Conservation (phyloP, 2,797 vertebrate species). For the Leptodactylus fallax region DNA sequence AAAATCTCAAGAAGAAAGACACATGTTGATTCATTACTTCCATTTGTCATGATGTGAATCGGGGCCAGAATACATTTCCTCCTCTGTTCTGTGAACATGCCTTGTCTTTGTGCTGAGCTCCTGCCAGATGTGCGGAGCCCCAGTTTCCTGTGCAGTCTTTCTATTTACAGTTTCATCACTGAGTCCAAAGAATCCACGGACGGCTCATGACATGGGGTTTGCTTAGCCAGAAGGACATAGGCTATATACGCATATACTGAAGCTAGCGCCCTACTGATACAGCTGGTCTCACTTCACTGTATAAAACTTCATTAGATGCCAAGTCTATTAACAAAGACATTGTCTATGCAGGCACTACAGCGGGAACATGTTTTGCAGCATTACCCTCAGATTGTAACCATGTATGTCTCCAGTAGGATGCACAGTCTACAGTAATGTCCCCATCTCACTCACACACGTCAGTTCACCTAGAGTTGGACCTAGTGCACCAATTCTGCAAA, state of each 20-base stretch:
- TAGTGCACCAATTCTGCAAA: too few species aligned
- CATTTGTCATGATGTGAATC: neutral
- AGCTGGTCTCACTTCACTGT: neutral
- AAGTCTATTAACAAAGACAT: too few species aligned
- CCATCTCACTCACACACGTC: too few species aligned
- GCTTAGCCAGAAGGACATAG: neutral
- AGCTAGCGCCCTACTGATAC: neutral
- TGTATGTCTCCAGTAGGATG: too few species aligned
- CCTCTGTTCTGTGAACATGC: neutral
- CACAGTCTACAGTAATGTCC: too few species aligned
- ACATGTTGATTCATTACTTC: neutral
- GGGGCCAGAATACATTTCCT: neutral
- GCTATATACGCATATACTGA: neutral
- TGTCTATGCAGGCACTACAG: too few species aligned
- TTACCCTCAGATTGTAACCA: too few species aligned
- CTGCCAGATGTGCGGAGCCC: neutral
- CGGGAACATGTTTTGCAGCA: too few species aligned
- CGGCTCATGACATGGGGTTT: neutral
- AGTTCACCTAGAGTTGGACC: too few species aligned
- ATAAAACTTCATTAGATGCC: too few species aligned
- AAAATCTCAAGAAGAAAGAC: neutral
- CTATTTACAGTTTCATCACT: neutral
- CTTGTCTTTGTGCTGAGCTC: neutral
- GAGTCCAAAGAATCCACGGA: neutral
- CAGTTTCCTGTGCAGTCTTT: constrained; percentile 1